phyloP scores from a whole-genome alignment of 2,797 vertebrate species.

The Siniperca scherzeri region DNA sequence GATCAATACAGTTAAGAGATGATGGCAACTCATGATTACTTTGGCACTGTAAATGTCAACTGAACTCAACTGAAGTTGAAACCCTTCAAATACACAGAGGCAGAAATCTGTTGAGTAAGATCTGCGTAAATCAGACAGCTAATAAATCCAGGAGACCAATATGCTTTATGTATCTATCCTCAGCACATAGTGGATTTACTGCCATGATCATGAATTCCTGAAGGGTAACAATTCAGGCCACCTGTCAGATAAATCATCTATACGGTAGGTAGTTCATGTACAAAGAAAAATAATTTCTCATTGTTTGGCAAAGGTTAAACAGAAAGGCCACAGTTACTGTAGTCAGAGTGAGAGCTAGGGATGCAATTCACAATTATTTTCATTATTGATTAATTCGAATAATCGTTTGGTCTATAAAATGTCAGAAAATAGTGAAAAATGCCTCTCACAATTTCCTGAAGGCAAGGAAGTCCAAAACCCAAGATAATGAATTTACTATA shows the following conservation, averaged over 20 bases:
- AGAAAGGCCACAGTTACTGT: constrained; percentile 12
- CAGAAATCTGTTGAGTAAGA: constrained; percentile 65
- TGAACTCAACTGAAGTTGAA: constrained; percentile 32
- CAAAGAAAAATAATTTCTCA: constrained; percentile 53
- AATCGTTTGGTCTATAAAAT: background rate
- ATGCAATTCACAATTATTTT: constrained; percentile 13
- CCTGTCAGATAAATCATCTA: constrained; percentile 62
- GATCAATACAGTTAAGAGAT: constrained; percentile 50
- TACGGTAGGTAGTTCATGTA: constrained; percentile 41
- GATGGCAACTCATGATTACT: constrained; percentile 45
- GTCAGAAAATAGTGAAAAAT: background rate
- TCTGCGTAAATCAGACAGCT: constrained; percentile 66
- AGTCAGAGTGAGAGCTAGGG: constrained; percentile 6
- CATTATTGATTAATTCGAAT: constrained; percentile 7
- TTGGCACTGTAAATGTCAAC: constrained; percentile 53
- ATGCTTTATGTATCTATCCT: constrained; percentile 64
- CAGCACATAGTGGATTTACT: constrained; percentile 60
- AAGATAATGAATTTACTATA: background rate
- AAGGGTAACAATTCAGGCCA: constrained; percentile 61
- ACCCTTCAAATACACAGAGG: constrained; percentile 40
- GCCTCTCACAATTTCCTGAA: background rate
- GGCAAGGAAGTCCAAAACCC: background rate
- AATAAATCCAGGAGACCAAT: constrained; percentile 68
- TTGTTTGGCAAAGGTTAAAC: constrained; percentile 58
- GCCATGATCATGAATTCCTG: constrained; percentile 61